Conservation (phyloP, 2,888 invertebrate species). For the Pachydiplax longipennis region DNA sequence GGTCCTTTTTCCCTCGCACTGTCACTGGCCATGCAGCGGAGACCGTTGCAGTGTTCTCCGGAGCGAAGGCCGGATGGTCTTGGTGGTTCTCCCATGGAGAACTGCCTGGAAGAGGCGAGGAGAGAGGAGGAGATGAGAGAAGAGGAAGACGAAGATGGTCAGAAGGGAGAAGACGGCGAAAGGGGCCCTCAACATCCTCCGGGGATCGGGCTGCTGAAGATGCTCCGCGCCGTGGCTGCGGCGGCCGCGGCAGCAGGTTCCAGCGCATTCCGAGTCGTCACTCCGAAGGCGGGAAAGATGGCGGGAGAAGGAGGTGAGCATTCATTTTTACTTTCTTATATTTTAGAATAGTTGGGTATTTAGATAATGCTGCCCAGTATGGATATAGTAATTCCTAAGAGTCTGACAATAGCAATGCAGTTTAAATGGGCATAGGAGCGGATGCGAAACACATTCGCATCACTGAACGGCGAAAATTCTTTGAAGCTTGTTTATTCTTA, state of each 20-base stretch:
- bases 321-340: too few relatives aligned
- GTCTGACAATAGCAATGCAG: too few relatives aligned
- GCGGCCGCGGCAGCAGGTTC: slow-evolving; percentile 45
- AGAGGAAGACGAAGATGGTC: slow-evolving; percentile 12
- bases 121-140: slow-evolving; percentile 18
- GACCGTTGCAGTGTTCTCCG: not conserved
- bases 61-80: not conserved
- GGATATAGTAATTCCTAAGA: too few relatives aligned
- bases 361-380: too few relatives aligned
- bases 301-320: slow-evolving; percentile 23
- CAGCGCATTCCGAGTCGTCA: slow-evolving; percentile 74
- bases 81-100: slow-evolving; percentile 8
- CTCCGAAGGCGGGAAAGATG: slow-evolving; percentile 61
- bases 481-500: too few relatives aligned
- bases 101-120: slow-evolving; percentile 28
- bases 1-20: slow-evolving; percentile 27
- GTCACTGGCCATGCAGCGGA: slow-evolving; percentile 22
- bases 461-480: too few relatives aligned
- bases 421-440: too few relatives aligned
- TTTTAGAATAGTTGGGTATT: too few relatives aligned
- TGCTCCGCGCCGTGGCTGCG: slow-evolving; percentile 22
- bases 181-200: not conserved
- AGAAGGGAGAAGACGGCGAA: not conserved
- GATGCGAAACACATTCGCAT: too few relatives aligned
- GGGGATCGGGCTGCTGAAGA: slow-evolving; percentile 29